Evolutionary conservation across 2,888 invertebrate genomes (phyloP).

Genomic region (Harpalus rufipes): DNA sequence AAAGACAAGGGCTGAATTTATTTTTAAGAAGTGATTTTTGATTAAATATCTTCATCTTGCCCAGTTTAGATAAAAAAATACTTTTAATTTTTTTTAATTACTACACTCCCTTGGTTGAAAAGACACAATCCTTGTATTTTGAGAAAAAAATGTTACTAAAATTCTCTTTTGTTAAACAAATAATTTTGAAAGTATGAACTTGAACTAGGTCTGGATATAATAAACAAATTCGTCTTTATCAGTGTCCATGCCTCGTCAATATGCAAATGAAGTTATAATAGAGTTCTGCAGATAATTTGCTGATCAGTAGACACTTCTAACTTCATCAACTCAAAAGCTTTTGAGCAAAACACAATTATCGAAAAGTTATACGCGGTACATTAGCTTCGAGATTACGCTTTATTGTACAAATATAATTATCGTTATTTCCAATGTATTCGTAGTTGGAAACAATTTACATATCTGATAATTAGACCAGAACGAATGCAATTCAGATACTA

Average conservation of each 20-base stretch:
- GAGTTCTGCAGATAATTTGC: not conserved
- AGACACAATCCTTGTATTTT: too few relatives aligned
- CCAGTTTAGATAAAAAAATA: too few relatives aligned
- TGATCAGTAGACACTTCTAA: conserved; percentile 16
- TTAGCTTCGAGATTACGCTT: not conserved
- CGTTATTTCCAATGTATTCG: not conserved
- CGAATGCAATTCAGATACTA: not conserved
- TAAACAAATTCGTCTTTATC: too few relatives aligned
- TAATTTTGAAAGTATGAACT: too few relatives aligned
- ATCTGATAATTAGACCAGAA: conserved; percentile 6
- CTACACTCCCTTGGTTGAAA: too few relatives aligned
- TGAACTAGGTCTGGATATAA: too few relatives aligned
- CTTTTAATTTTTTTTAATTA: too few relatives aligned
- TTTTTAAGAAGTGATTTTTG: too few relatives aligned
- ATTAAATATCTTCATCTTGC: too few relatives aligned
- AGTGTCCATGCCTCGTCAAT: not conserved
- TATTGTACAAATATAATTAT: conserved; percentile 4
- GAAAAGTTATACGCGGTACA: not conserved
- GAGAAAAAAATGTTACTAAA: too few relatives aligned
- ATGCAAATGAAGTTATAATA: conserved; percentile 19
- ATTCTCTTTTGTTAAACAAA: too few relatives aligned
- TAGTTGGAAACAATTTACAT: not conserved
- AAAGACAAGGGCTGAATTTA: too few relatives aligned
- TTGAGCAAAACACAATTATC: not conserved
- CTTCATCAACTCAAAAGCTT: conserved; percentile 4